These are phyloP conservation scores for Luidia sarsii DNA, from an alignment of 53 echinoderm and acorn worm genomes.

Conservation along the genomic window DNA sequence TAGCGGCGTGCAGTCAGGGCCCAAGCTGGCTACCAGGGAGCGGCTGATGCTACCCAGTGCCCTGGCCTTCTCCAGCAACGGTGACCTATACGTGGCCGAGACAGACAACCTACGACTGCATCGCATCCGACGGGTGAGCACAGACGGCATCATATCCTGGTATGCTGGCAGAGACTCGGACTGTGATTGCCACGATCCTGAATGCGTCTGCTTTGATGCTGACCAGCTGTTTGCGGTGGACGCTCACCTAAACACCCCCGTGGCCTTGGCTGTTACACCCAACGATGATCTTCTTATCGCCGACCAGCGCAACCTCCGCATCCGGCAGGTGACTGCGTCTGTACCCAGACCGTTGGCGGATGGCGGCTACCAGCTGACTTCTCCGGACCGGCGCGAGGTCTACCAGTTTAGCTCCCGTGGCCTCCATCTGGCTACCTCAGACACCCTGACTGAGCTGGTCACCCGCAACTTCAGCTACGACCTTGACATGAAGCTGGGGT, in stretches of 20 bases:
- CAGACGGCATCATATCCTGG: conserved; percentile 78
- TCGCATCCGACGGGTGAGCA: conserved; percentile 73
- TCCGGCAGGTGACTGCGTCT: conserved; percentile 64
- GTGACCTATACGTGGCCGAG: conserved; percentile 93
- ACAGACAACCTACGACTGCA: conserved; percentile 72
- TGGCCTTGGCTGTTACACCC: conserved; percentile 69
- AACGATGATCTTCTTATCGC: conserved; percentile 75
- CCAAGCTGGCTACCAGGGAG: conserved; percentile 69
- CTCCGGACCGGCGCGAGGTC: conserved; percentile 71
- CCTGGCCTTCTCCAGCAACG: conserved; percentile 74
- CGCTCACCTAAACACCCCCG: conserved; percentile 78
- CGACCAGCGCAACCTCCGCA: conserved; percentile 91
- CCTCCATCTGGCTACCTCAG: conserved; percentile 74
- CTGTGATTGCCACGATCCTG: conserved; percentile 77
- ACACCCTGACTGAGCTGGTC: conserved; percentile 73
- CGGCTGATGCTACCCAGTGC: conserved; percentile 74
- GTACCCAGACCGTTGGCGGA: conserved; percentile 54
- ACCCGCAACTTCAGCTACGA: conserved; percentile 80
- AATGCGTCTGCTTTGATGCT: conserved; percentile 80
- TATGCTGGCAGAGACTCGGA: conserved; percentile 74
- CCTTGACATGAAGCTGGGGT: conserved; percentile 53
- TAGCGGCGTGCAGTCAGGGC: conserved; percentile 29
- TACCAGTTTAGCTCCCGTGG: conserved; percentile 75
- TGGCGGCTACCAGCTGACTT: conserved; percentile 68
- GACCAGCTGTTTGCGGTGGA: conserved; percentile 73